A percentile compares a stretch with the other conserved stretches of the same genome.
phyloP scores from a whole-genome alignment of 2,113 vertebrate species.

The Rhynchomys soricoides region DNA sequence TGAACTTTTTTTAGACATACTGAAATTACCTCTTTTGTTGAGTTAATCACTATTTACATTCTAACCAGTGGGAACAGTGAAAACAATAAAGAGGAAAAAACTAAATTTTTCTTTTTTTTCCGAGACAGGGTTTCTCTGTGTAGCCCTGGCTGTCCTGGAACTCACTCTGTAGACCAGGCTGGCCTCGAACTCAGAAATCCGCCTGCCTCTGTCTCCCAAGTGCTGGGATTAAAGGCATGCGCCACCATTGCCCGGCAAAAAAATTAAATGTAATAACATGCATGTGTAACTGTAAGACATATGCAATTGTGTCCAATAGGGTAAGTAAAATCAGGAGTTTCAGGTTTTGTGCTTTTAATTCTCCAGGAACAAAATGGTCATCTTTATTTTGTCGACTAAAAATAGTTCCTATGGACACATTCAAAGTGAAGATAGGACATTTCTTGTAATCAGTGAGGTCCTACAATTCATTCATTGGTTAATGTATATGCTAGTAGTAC shows the following conservation, averaged over 20 bases:
- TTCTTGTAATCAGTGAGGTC: not conserved
- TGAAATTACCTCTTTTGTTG: not conserved
- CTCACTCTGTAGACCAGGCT: too few relatives aligned
- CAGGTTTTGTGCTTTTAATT: not conserved
- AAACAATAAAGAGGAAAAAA: not conserved
- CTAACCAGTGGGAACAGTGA: not conserved
- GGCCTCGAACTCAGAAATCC: too few relatives aligned
- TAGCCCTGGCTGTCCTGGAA: too few relatives aligned
- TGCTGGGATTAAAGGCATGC: too few relatives aligned
- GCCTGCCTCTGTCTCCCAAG: too few relatives aligned
- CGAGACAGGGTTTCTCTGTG: too few relatives aligned
- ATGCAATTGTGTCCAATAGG: not conserved
- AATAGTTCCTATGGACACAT: not conserved
- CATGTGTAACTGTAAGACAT: not conserved
- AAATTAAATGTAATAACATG: conserved; percentile 1
- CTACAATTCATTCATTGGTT: not conserved
- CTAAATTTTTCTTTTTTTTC: too few relatives aligned
- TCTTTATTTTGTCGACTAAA: conserved; percentile 38
- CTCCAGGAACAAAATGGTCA: conserved; percentile 11
- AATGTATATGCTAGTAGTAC: not conserved
- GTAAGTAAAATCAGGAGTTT: not conserved
- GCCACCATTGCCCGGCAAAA: too few relatives aligned
- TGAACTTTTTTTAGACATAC: too few relatives aligned
- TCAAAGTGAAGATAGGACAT: not conserved
- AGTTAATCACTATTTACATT: not conserved